Conservation (phyloP, 2,113 vertebrate species). For the Capra hircus region DNA sequence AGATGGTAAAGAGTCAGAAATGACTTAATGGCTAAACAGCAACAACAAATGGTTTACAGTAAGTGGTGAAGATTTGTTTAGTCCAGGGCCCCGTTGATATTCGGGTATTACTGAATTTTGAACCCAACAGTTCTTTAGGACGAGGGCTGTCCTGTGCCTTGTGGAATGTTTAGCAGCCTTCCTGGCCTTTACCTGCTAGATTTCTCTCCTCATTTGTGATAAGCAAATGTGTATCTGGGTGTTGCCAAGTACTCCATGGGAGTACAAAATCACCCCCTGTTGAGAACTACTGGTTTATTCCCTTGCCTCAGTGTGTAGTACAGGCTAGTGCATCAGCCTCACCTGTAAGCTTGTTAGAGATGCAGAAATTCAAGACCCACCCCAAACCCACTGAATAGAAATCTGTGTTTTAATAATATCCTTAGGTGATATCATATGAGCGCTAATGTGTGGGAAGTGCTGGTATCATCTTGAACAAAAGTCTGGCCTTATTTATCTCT, state of each 20-base stretch:
- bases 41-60: neutral
- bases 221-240: neutral
- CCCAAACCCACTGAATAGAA: neutral
- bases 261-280: neutral
- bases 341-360: neutral
- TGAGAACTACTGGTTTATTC: neutral
- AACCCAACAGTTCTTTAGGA: neutral
- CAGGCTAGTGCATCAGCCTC: neutral
- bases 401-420: neutral
- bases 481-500: neutral
- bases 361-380: neutral
- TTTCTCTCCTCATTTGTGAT: neutral
- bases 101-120: neutral
- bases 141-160: neutral
- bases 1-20: neutral
- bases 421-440: neutral
- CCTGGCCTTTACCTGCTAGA: neutral
- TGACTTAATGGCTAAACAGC: neutral
- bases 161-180: neutral
- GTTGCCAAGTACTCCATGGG: neutral
- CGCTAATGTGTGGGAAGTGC: neutral
- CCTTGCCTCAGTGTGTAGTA: neutral
- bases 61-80: neutral
- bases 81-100: neutral
- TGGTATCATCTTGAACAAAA: neutral